Conservation (phyloP, 1,140 invertebrate genomes). For the Latrodectus geometricus region DNA sequence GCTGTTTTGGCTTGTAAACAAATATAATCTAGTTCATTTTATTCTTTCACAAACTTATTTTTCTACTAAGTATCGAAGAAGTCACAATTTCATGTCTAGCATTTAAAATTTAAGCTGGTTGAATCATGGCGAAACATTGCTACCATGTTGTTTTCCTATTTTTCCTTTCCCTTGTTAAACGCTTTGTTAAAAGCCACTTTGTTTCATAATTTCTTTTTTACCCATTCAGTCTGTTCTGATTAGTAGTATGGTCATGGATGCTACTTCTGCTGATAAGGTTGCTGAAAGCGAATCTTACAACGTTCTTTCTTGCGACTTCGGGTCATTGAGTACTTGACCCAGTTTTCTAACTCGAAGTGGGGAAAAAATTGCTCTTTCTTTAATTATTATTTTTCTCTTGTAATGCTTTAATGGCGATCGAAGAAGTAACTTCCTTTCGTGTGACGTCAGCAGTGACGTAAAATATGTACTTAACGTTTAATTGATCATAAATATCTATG, state of each 20-base stretch:
- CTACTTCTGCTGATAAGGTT: not conserved
- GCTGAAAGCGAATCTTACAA: not conserved
- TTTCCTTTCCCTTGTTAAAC: not conserved
- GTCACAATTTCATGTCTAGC: too few species aligned
- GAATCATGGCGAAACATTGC: not conserved
- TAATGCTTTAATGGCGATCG: not conserved
- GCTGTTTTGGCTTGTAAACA: too few species aligned
- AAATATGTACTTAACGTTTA: not conserved
- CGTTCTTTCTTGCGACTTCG: not conserved
- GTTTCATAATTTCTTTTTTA: not conserved
- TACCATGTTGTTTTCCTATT: not conserved
- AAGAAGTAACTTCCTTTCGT: not conserved
- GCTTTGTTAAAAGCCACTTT: not conserved
- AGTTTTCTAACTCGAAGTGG: not conserved
- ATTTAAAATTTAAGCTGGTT: too few species aligned
- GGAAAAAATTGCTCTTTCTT: not conserved
- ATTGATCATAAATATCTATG: not conserved
- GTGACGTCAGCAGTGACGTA: conserved; percentile 8
- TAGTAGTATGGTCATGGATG: not conserved
- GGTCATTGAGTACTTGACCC: conserved; percentile 36
- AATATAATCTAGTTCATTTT: too few species aligned
- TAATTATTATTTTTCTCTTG: not conserved
- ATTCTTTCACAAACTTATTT: too few species aligned
- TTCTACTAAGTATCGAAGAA: too few species aligned
- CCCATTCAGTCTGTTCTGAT: not conserved